phyloP scores from a whole-genome alignment of 53 echinoderm and acorn worm species.

The Zoroaster sp. region DNA sequence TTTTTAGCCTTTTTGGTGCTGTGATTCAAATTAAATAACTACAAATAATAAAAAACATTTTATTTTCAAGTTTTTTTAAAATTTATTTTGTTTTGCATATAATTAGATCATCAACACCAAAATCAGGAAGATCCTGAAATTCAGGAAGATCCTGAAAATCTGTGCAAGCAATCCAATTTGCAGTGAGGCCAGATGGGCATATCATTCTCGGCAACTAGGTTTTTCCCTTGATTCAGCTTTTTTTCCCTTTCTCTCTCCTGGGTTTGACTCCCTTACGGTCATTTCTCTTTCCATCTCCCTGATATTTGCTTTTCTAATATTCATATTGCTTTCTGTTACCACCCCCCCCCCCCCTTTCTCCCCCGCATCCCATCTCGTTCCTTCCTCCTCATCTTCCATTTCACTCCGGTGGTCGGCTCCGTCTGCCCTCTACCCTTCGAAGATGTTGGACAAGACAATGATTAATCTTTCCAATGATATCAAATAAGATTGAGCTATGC shows the following conservation, averaged over 20 bases:
- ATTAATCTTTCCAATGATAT: not conserved
- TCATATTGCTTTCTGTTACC: not conserved
- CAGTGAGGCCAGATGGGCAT: no score
- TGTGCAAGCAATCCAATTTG: no score
- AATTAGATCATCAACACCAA: no score
- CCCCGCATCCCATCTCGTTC: not conserved
- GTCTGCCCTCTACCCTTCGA: not conserved
- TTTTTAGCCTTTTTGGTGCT: no score
- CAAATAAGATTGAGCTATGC: not conserved
- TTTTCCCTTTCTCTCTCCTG: not conserved
- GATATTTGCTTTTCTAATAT: not conserved
- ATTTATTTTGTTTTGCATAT: no score
- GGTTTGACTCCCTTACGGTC: not conserved
- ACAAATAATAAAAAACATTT: no score
- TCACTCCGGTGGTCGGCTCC: not conserved
- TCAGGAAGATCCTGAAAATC: no score
- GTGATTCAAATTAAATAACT: no score
- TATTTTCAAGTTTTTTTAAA: no score
- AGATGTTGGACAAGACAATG: not conserved
- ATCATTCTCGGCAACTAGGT: no score
- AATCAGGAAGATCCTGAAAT: no score
- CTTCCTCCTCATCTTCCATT: not conserved
- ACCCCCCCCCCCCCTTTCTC: not conserved
- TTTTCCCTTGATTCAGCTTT: no score
- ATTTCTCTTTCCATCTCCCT: not conserved